Evolutionary conservation across 1,140 invertebrate genomes (phyloP), one percentile per base, ranked within the genome.

Genomic region (Radopholus similis): DNA sequence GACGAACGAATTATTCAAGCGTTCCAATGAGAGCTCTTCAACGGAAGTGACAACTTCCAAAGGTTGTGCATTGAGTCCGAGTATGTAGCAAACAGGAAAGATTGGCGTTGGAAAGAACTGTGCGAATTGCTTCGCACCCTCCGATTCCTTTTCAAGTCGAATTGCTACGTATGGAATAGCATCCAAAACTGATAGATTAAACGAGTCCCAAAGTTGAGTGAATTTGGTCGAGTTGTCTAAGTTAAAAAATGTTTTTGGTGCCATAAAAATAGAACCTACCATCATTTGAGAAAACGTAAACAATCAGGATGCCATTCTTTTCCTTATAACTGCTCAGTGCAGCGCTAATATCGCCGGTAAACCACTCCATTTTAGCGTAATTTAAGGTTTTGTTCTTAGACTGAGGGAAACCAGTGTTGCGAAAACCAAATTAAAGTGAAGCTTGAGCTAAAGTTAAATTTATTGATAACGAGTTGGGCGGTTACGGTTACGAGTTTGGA

Each of bases 71-170:
- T 70, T 70, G n/a, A 70, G 32, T 5, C 68, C 68, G 15, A 70
- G 32, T 58, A 70, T 47, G 44, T 70, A 70, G 30, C 65, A 70
- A 11, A 70, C 68, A 8, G 68, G 68, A 56, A 70, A 56, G 26
- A 69, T 58, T 11, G 64, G 68, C 13, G 68, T 70, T 4, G 68
- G 68, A 49, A 70, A 70, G 32, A 70, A 70, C 28, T 70, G 47
- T 21, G 68, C 38, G 54, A 70, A 70, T 23, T 70, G 68, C 8
- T 71, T 72, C 15, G 68, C 68, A 35, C 70, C 70, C 30, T 70
- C 68, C 21, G 68, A 55, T 13, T 38, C 68, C 30, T 70, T 70
- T 0, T 30, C 15, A 54, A 70, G 42, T 18, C 68, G 68, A 38
- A 70, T 62, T 21, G 58, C 38, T 21, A 72, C 65, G 28, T 40